These are phyloP conservation scores for Tenebrosternarchus preto DNA, from an alignment of 2,113 vertebrate genomes.

Conservation along the genomic window DNA sequence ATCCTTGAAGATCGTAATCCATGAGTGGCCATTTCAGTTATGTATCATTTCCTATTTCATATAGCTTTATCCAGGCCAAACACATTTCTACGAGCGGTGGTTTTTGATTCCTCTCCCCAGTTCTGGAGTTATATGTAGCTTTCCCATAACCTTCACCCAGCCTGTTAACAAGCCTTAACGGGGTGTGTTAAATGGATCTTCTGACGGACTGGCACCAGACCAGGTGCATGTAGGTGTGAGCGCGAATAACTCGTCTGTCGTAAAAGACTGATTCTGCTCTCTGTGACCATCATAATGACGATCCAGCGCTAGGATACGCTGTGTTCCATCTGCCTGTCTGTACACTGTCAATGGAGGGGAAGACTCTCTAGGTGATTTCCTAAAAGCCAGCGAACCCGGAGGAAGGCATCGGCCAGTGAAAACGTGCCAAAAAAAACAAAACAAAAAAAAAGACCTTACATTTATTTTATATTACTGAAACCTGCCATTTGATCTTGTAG, in stretches of 20 bases:
- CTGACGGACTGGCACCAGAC: neutral
- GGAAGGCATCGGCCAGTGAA: neutral
- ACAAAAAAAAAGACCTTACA: neutral
- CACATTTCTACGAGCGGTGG: neutral
- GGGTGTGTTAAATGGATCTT: neutral
- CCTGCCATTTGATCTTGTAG: too few species aligned
- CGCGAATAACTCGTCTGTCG: neutral
- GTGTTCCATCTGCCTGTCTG: neutral
- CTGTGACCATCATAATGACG: neutral
- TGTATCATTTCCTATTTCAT: neutral
- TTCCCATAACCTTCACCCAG: neutral
- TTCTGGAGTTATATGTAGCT: neutral
- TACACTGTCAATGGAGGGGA: neutral
- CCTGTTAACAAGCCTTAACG: neutral
- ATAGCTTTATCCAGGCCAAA: neutral
- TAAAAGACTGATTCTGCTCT: neutral
- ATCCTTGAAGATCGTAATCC: too few species aligned
- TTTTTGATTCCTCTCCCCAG: neutral
- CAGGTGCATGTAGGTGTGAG: neutral
- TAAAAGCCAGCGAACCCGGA: neutral
- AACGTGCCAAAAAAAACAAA: neutral
- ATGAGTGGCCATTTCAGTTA: too few species aligned
- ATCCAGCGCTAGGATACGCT: neutral
- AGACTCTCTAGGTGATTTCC: slow-evolving; percentile 1
- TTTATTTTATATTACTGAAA: too few species aligned